Evolutionary conservation across 2,888 invertebrate genomes (phyloP), one percentile per base, ranked within the genome.

Genomic region (Himalopsyche kuldschensis): DNA sequence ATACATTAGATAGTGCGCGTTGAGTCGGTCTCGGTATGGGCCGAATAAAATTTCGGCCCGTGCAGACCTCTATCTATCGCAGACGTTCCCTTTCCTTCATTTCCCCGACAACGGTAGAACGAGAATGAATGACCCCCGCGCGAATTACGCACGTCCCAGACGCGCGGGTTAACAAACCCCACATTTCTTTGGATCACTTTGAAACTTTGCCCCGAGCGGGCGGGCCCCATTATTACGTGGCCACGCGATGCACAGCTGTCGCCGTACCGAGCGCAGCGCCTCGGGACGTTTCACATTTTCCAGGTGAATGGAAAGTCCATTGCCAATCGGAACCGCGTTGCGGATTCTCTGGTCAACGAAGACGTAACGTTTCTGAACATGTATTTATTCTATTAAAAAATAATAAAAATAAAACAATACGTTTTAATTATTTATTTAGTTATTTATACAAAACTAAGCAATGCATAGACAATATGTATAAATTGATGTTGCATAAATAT

Each of bases 101-200:
- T 69, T 27, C 69, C 69, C 24, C 24, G 69, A 11, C 69, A 27
- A 27, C 69, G 24, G 69, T 24, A 69, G 69, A 69, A 30, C 27
- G 69, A 27, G 82, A 78, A 75, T 31, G 82, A 77, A 77, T 82
- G 78, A 82, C 78, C 82, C 69, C 69, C 15, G 24, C 15, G 24
- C 69, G 82, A 82, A 41, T 82, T 82, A 82, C 82, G 82, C 82
- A 78, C 78, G 69, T 82, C 69, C 55, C 78, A 82, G 82, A 82
- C 82, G 69, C 78, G 20, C 69, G 11, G 79, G 82, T 82, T 82
- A 82, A 82, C 78, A 82, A 82, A 82, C 82, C 55, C 78, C 75
- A 69, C 69, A 27, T 24, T 69, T 69, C 69, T 69, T 69, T 27
- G 69, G 69, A 69, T 69, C 69, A 69, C 69, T 30, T 69, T 27